Base-by-base conservation (phyloP, 2,797 vertebrate species). In the Anisognathus igniventris region DNA sequence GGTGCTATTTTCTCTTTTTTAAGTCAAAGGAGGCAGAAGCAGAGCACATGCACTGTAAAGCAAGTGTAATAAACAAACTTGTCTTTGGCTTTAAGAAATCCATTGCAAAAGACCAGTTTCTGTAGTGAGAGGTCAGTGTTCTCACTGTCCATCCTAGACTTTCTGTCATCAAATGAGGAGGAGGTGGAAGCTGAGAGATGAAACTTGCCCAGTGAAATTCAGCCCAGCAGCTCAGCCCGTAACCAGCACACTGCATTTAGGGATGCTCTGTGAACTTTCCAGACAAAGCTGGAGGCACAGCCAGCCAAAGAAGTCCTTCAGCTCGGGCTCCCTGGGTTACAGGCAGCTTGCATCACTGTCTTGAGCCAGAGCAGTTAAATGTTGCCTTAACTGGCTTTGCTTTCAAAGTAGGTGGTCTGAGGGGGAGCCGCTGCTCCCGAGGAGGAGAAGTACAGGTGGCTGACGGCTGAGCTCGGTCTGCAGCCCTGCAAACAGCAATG, bases 321-420 rank as follows among this genome's bases (percentile, higher is more conserved):
- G 31, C 68, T 83, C 27, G 15, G 45, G 27, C 24, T 74, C 24
- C 35, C 78, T 39, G 48, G 27, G 19, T 57, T 80, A 77, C 78
- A 61, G 37, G 48, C 71, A 71, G 68, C 76, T 89, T 94, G 37
- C 68, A 80, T 65, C 78, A 71, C 33, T 45, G 8, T 60, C 81
- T 84, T 83, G 81, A 90, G 67, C 25, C 35, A 1, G 0, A 86
- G 87, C 35, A 50, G 72, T 90, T 88, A 54, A 91, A 88, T 50
- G 86, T 86, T 92, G 85, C 73, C 68, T 88, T 50, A 44, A 86
- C 57, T 75, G 66, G 90, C 87, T 90, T 91, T 88, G 58, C 10
- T 88, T 88, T 93, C 95, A 40, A 91, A 75, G 96, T 94, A 96
- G 96, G 96, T 96, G 96, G 96, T 96, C 96, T 91, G 85, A 86